phyloP scores from a whole-genome alignment of 2,888 invertebrate genomes.

The Epirrhoe alternata region DNA sequence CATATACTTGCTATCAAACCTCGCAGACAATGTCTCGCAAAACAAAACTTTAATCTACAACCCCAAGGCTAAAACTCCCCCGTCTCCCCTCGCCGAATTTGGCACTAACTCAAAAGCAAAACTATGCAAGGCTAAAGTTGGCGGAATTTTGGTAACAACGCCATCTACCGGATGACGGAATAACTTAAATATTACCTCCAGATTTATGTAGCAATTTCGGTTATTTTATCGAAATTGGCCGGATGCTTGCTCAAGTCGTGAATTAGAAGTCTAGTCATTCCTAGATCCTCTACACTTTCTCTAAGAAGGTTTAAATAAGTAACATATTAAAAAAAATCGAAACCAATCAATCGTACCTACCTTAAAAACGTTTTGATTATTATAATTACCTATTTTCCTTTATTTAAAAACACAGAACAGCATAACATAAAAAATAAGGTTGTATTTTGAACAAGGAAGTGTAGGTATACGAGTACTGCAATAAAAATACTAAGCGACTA shows the following conservation, averaged over 20 bases:
- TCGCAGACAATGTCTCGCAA: conserved; percentile 38
- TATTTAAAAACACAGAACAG: no score
- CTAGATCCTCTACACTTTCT: not conserved
- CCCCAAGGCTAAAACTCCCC: conserved; percentile 39
- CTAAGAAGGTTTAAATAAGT: no score
- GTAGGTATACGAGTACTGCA: not conserved
- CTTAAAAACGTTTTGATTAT: no score
- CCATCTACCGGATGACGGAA: conserved; percentile 50
- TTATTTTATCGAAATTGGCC: conserved; percentile 39
- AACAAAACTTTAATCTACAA: conserved; percentile 48
- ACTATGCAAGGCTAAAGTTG: conserved; percentile 40
- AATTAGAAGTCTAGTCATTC: not conserved
- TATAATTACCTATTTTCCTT: no score
- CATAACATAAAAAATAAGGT: no score
- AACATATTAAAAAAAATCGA: no score
- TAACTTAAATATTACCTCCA: conserved; percentile 39
- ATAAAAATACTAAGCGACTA: not conserved
- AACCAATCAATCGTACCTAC: no score
- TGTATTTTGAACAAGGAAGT: no score
- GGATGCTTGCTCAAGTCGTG: conserved; percentile 10
- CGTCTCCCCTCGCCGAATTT: conserved; percentile 42
- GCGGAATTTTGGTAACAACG: conserved; percentile 44
- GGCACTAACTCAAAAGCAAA: conserved; percentile 49
- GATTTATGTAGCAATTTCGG: conserved; percentile 40
- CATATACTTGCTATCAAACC: conserved; percentile 36